phyloP scores from a whole-genome alignment of 2,888 invertebrate species.

The Pomacea canaliculata region DNA sequence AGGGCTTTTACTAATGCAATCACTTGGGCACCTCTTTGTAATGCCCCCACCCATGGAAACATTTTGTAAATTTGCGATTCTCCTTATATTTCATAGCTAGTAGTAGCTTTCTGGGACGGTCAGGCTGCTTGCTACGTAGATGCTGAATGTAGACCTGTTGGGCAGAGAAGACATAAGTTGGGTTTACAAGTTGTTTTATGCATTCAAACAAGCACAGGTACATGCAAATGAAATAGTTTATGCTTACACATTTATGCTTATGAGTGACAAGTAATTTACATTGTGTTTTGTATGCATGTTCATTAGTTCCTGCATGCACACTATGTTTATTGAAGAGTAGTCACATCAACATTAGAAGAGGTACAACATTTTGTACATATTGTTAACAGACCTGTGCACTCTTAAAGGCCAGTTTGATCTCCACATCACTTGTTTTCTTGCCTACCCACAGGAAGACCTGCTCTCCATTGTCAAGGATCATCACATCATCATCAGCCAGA shows the following conservation, averaged over 20 bases:
- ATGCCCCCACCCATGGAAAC: conserved; percentile 97
- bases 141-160: conserved; percentile 96
- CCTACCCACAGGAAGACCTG: conserved; percentile 99
- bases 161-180: not conserved
- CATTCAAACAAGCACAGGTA: not conserved
- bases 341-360: too few relatives aligned
- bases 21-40: conserved; percentile 47
- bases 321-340: too few relatives aligned
- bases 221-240: not conserved
- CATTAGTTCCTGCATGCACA: too few relatives aligned
- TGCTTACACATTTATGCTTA: too few relatives aligned
- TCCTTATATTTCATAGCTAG: conserved; percentile 96
- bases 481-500: conserved; percentile 98
- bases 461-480: conserved; percentile 98
- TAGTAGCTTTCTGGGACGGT: conserved; percentile 89
- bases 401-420: conserved; percentile 98
- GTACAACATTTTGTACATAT: too few relatives aligned
- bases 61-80: conserved; percentile 93
- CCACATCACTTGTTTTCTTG: conserved; percentile 95
- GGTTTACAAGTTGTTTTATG: not conserved
- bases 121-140: conserved; percentile 93
- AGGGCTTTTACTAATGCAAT: not conserved
- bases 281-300: too few relatives aligned
- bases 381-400: conserved; percentile 85
- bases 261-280: too few relatives aligned